phyloP scores from a whole-genome alignment of 1,140 invertebrate species.

The Aporrectodea caliginosa region DNA sequence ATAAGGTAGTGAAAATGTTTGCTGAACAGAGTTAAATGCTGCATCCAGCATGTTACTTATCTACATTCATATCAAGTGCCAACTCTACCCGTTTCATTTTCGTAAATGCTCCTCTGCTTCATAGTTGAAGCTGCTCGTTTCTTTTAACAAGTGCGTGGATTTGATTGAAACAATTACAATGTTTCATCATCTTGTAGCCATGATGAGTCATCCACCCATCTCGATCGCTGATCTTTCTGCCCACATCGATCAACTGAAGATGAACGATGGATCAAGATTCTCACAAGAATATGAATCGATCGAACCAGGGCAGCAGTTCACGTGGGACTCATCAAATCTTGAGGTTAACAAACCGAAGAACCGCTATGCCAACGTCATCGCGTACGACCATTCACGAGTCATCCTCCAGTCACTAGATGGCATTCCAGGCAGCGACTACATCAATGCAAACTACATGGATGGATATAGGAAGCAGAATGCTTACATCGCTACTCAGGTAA shows the following conservation, averaged over 20 bases:
- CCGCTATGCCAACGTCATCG: constrained; percentile 98
- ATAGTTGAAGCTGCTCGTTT: no score
- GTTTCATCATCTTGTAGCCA: constrained; percentile 39
- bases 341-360: constrained; percentile 99
- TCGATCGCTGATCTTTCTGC: constrained; percentile 86
- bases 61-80: not conserved
- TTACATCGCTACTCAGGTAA: constrained; percentile 55
- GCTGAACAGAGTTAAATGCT: no score
- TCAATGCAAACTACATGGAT: constrained; percentile 77
- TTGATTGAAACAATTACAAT: not conserved
- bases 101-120: not conserved
- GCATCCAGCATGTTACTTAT: not conserved
- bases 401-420: constrained; percentile 65
- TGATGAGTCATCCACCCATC: constrained; percentile 83
- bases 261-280: constrained; percentile 95
- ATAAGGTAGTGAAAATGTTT: no score
- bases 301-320: constrained; percentile 98
- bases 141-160: not conserved
- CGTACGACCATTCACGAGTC: constrained; percentile 73
- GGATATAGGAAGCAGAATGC: constrained; percentile 55
- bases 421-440: constrained; percentile 71
- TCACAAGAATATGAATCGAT: constrained; percentile 70
- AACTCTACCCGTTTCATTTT: not conserved
- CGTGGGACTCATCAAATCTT: constrained; percentile 97
- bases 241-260: constrained; percentile 92